Base-by-base conservation (phyloP, 2,113 vertebrate genomes). In the Meriones unguiculatus region DNA sequence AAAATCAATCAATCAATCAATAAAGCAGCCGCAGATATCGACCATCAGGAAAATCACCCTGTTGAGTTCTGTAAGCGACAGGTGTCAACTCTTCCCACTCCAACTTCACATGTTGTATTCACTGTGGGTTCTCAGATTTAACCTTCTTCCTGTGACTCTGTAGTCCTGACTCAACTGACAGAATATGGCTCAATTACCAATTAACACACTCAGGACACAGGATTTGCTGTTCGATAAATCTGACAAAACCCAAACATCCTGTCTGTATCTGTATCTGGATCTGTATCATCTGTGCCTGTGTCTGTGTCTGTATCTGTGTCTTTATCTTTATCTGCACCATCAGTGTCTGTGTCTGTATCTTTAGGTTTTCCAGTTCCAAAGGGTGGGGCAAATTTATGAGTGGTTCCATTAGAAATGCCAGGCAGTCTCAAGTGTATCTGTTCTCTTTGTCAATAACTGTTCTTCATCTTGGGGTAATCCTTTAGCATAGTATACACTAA, bases 111-210 rank as follows among this genome's bases (percentile, higher is more conserved):
- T 35, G 25, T 38, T 46, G 4, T 64, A 24, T 18, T 4, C 22
- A 22, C 73, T 28, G 14, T 90, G 35, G 8, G 24, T 22, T 28
- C 54, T 65, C 5, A 5, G 4, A 0, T 13, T 57, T 67, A 6
- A 1, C 65, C 25, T 41, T 54, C 11, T 11, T 54, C 64, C 25
- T 1, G 10, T 1, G 41, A 15, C 2, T 65, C 6, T 64, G 13
- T 62, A 5, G 50, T 59, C 14, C 11, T 28, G 18, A 52, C 32
- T n/a, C 64, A 64, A 13, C 18, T 52, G 50, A 32, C 57, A 13
- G 2, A 4, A 3, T 1, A n/a, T 17, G 7, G 52, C 0, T 1
- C 1, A 18, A 13, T 12, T 2, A 35, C 57, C 54, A 50, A 59
- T 4, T 20, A 41, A 69, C 12, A 50, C 13, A 9, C 25, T 6